Conservation (phyloP, 2,797 vertebrate species). For the Sebastes taczanowskii region DNA sequence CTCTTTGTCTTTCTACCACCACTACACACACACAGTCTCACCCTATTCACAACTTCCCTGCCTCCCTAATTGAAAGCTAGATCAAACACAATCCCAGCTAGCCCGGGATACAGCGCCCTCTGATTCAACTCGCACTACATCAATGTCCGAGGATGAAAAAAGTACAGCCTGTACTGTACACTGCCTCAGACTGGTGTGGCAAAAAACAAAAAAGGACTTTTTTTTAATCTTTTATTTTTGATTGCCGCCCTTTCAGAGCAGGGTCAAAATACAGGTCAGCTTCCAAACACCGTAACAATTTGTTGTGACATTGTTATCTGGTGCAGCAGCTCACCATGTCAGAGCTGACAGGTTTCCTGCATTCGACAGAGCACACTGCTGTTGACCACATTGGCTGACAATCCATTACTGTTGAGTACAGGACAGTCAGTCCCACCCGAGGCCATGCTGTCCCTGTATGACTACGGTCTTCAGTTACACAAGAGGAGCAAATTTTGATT, state of each 20-base stretch:
- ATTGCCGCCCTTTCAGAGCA: not conserved
- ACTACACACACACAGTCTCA: not conserved
- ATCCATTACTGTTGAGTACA: not conserved
- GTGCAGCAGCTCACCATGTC: not conserved
- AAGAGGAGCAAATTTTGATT: not conserved
- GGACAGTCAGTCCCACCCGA: not conserved
- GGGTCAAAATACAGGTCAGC: not conserved
- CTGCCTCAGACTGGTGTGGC: not conserved
- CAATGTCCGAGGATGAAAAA: not conserved
- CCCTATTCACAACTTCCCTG: constrained; percentile 7
- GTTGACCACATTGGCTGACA: constrained; percentile 4
- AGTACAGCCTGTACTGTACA: not conserved
- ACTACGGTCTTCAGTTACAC: not conserved
- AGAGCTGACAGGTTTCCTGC: not conserved
- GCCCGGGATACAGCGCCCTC: constrained; percentile 20
- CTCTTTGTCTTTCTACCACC: not conserved
- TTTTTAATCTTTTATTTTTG: not conserved
- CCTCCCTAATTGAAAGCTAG: constrained; percentile 24
- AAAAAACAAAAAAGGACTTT: not conserved
- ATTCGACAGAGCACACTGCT: not conserved
- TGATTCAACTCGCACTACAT: constrained; percentile 29
- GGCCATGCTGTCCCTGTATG: not conserved
- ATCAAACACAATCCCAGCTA: constrained; percentile 37
- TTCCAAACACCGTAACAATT: not conserved
- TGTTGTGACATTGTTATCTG: not conserved